A percentile compares a stretch with the other conserved stretches of the same genome.
phyloP scores from a whole-genome alignment of 2,797 vertebrate species.

The Enteromius paludinosus region DNA sequence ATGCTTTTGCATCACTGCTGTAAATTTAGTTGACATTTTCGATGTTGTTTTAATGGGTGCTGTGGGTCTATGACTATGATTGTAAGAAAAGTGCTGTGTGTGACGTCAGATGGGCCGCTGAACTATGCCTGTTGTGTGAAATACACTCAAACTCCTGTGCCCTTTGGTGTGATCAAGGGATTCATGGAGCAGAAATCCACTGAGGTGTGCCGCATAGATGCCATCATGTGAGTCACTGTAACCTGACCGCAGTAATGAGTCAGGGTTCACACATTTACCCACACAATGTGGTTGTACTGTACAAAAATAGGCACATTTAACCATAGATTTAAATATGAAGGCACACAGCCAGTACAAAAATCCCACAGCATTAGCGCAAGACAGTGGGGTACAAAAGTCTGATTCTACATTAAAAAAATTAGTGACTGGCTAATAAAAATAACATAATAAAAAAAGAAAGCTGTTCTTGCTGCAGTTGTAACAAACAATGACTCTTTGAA shows the following conservation, averaged over 20 bases:
- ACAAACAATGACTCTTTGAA: neutral
- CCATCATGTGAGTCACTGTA: conserved; percentile 76
- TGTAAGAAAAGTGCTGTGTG: conserved; percentile 8
- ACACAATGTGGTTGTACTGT: conserved; percentile 33
- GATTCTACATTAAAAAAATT: neutral
- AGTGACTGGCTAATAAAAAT: neutral
- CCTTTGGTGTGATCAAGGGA: conserved; percentile 64
- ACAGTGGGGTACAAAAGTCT: neutral
- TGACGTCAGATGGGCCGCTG: conserved; percentile 50
- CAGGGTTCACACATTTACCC: conserved; percentile 30
- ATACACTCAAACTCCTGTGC: conserved; percentile 64
- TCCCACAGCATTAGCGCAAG: neutral
- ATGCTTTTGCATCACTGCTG: neutral
- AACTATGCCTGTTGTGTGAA: conserved; percentile 69
- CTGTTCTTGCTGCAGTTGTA: neutral
- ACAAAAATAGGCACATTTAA: neutral
- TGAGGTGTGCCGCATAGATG: conserved; percentile 72
- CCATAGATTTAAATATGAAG: conserved; percentile 30
- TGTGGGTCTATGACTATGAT: neutral
- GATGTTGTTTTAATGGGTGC: neutral
- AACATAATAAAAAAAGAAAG: neutral
- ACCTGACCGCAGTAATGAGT: neutral
- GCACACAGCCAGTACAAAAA: neutral
- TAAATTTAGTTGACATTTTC: neutral
- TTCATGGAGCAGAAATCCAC: conserved; percentile 64